A percentile compares a stretch with the other conserved stretches of the same genome.
These are phyloP conservation scores for Eugnorisma glareosa DNA, from an alignment of 2,888 invertebrate species.

Conservation along the genomic window DNA sequence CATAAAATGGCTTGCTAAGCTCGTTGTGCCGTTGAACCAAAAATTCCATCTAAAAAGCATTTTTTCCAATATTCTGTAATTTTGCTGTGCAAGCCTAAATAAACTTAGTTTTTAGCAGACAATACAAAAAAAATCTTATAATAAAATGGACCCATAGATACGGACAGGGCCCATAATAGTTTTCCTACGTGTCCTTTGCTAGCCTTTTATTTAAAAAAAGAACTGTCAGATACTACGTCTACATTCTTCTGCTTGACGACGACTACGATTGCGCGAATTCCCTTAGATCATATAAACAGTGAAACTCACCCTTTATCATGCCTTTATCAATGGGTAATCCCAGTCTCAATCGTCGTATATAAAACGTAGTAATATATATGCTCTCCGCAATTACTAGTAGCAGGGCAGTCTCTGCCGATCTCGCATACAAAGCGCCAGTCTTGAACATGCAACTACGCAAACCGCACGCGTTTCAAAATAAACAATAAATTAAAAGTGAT, in stretches of 20 bases:
- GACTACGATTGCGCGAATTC: background rate
- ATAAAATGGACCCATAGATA: background rate
- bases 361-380: conserved; percentile 69
- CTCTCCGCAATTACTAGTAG: conserved; percentile 64
- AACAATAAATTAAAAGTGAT: conserved; percentile 56
- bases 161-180: no score
- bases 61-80: background rate
- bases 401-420: conserved; percentile 77
- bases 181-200: background rate
- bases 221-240: background rate
- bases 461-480: conserved; percentile 65
- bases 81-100: background rate
- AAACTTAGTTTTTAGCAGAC: background rate
- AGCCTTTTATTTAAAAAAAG: background rate
- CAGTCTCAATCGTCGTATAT: conserved; percentile 28
- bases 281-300: background rate
- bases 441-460: conserved; percentile 58
- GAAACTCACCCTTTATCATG: conserved; percentile 4
- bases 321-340: conserved; percentile 46
- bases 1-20: background rate
- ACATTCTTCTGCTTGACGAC: background rate
- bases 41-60: background rate
- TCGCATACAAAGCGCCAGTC: conserved; percentile 72
- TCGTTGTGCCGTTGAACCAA: background rate
- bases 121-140: background rate